These are phyloP conservation scores for Bucco capensis DNA, from an alignment of 2,113 vertebrate species.

Conservation along the genomic window DNA sequence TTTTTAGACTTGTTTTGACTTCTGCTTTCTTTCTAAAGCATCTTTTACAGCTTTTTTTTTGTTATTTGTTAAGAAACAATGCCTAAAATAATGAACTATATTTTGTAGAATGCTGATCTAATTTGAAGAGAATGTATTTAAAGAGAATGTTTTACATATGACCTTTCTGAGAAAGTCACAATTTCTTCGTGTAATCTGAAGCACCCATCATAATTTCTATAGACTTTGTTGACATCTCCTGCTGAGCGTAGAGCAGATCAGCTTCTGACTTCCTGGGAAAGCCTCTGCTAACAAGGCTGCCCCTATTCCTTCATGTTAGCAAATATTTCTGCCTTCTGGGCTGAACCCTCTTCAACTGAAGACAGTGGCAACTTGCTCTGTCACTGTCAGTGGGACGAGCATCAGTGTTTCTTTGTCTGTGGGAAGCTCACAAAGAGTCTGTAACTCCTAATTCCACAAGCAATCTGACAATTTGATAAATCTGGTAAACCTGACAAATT, in stretches of 20 bases:
- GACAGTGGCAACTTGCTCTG: background rate
- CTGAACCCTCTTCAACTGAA: background rate
- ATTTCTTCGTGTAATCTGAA: slow-evolving; percentile 46
- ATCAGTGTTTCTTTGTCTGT: background rate
- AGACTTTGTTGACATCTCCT: slow-evolving; percentile 54
- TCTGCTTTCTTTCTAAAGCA: background rate
- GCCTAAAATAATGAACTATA: background rate
- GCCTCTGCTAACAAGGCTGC: background rate
- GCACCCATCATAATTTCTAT: slow-evolving; percentile 39
- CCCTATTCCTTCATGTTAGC: background rate
- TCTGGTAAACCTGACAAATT: background rate
- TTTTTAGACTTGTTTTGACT: background rate
- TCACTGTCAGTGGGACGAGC: background rate
- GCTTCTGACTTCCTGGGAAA: slow-evolving; percentile 52
- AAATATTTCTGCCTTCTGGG: background rate
- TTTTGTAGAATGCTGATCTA: background rate
- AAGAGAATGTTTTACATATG: slow-evolving; percentile 38
- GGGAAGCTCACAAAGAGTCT: background rate
- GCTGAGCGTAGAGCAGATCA: slow-evolving; percentile 11
- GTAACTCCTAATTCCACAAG: background rate
- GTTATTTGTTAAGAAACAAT: background rate
- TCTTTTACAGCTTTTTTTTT: background rate
- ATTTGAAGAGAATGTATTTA: slow-evolving; percentile 21
- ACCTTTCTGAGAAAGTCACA: slow-evolving; percentile 51
- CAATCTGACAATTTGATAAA: background rate